Conservation (phyloP, 2,113 vertebrate species). For the Prinia subflava region DNA sequence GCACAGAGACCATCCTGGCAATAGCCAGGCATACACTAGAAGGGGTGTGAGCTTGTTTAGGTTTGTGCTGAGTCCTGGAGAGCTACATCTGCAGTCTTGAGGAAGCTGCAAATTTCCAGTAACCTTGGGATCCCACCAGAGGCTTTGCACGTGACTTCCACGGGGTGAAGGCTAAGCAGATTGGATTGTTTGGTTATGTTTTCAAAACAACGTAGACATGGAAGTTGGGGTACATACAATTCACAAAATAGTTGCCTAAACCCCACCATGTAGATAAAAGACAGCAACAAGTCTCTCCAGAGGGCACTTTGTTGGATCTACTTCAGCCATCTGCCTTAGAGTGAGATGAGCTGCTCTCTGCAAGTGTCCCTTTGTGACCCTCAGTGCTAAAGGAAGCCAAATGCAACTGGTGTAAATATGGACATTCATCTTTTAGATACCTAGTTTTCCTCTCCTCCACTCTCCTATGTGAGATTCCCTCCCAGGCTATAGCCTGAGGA, state of each 20-base stretch:
- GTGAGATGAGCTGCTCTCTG: neutral
- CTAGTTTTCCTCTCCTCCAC: neutral
- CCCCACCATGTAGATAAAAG: neutral
- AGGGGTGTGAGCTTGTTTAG: neutral
- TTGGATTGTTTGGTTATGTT: neutral
- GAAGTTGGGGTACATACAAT: neutral
- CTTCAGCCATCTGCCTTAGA: neutral
- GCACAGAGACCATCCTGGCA: neutral
- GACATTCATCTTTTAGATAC: neutral
- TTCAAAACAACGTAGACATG: accelerated
- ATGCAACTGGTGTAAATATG: neutral
- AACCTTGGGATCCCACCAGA: neutral
- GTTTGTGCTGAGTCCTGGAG: neutral
- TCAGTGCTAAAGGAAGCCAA: neutral
- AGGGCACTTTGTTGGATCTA: neutral
- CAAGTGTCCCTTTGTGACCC: neutral
- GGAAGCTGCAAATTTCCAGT: neutral
- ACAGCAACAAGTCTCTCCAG: neutral
- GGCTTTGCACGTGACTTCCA: neutral
- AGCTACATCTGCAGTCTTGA: neutral
- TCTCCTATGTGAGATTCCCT: neutral
- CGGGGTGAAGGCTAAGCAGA: accelerated
- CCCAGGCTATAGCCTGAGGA: neutral
- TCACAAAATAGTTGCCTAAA: neutral
- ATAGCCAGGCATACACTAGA: neutral